Base-by-base conservation (phyloP, 1,140 invertebrate species). In the Lutraria rhynchaena region DNA sequence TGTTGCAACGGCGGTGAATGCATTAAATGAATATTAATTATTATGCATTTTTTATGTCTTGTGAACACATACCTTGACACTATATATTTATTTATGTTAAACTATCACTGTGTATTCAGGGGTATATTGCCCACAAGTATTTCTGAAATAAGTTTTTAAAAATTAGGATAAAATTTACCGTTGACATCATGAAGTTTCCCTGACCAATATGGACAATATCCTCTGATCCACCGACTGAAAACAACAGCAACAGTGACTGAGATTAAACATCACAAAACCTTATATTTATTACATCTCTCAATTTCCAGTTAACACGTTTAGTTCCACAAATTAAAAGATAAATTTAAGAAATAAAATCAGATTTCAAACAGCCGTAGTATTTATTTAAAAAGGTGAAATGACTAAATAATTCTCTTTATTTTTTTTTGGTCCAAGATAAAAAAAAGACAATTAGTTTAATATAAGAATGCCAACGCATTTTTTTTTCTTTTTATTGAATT, bases 171-270 rank as follows among this genome's bases (percentile, higher is more conserved):
- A n/a, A n/a, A n/a, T 15, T 41, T 75, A 75, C 71, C 41, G 55
- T 49, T 3, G 71, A 60, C 22, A 61, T 53, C 1, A 75, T 35
- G 41, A 75, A 58, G n/a, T 60, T 60, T 4, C 57, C 71, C 44
- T 75, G 37, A 13, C 71, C 71, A 75, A 61, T 75, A 61, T 75
- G 35, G n/a, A 61, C 41, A 49, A 75, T 27, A 27, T 75, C 71
- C 57, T 75, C 71, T 29, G 71, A 60, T 19, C 57, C 57, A 22
- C 71, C 71, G 22, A 31, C 71, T 60, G 27, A 29, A 46, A 75
- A n/a, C n/a, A n/a, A n/a, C n/a, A n/a, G n/a, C n/a, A 27, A 17
- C 31, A 22, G 19, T 37, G 13, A 51, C 5, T 15, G 3, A 17
- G 27, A 3, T 4, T 11, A 44, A 67, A 41, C 24, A 41, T 3